Percentiles rank a stretch among this genome's conserved stretches.
Evolutionary conservation across 2,888 invertebrate genomes (phyloP).

Genomic region (Erebia epiphron): DNA sequence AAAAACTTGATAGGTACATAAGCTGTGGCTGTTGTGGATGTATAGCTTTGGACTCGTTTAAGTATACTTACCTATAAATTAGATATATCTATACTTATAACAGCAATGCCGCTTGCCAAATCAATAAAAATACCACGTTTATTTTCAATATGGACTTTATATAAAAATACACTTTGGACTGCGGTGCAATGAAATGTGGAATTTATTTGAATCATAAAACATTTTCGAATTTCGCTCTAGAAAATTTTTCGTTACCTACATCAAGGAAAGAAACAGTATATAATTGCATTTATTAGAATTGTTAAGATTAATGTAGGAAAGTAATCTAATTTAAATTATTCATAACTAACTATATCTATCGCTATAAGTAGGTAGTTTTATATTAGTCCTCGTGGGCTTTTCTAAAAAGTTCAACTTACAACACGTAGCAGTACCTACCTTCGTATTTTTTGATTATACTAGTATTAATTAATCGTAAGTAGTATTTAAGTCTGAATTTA

Average conservation of each 20-base stretch:
- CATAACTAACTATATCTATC: too few relatives aligned
- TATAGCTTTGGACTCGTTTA: too few relatives aligned
- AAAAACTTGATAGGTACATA: too few relatives aligned
- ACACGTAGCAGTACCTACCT: not conserved
- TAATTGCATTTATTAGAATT: conserved; percentile 13
- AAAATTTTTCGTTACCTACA: not conserved
- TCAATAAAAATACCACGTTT: conserved; percentile 7
- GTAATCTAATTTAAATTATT: not conserved
- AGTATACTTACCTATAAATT: too few relatives aligned
- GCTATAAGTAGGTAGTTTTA: not conserved
- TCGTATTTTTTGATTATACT: too few relatives aligned
- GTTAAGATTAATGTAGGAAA: not conserved
- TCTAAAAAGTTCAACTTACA: not conserved
- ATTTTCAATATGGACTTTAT: not conserved
- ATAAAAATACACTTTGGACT: not conserved
- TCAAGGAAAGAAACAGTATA: not conserved
- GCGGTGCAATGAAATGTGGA: not conserved
- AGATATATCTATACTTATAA: too few relatives aligned
- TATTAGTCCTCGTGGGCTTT: not conserved
- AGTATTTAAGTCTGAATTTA: not conserved
- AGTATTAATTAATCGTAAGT: too few relatives aligned
- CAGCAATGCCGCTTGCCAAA: conserved; percentile 5
- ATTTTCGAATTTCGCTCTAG: not conserved
- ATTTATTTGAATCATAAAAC: not conserved
- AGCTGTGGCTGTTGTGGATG: too few relatives aligned